Evolutionary conservation across 2,888 invertebrate genomes (phyloP).

Genomic region (Drosophila prostipennis): DNA sequence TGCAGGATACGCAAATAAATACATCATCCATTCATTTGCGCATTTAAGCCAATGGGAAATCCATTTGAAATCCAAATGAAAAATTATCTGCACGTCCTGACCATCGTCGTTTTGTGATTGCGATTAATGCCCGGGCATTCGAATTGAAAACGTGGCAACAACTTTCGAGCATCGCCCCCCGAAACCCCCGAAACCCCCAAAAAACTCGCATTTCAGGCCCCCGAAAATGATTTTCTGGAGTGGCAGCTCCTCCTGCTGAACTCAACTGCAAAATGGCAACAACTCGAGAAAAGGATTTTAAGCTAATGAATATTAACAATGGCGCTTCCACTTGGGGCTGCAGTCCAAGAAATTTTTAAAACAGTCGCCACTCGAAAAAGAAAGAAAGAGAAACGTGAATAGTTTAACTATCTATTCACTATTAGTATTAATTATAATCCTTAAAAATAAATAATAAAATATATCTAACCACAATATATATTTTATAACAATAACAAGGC

Average conservation of each 20-base stretch:
- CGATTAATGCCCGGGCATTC: conserved; percentile 62
- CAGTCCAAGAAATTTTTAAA: neutral
- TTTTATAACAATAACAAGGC: too few species aligned
- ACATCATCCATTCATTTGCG: conserved; percentile 33
- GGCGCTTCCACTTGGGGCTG: conserved; percentile 2
- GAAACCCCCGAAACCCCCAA: neutral
- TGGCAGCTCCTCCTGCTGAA: conserved; percentile 13
- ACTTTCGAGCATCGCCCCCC: conserved; percentile 10
- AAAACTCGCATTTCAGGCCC: neutral
- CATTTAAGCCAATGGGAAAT: conserved; percentile 47
- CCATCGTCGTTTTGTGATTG: conserved; percentile 56
- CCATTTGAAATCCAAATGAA: conserved; percentile 58
- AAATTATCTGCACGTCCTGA: conserved; percentile 61
- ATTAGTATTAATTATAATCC: too few species aligned
- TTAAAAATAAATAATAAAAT: too few species aligned
- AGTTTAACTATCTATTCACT: too few species aligned
- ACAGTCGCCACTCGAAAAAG: too few species aligned
- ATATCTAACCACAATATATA: too few species aligned
- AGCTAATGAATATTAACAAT: conserved; percentile 73
- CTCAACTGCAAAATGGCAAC: conserved; percentile 40
- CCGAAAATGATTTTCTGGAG: conserved; percentile 3
- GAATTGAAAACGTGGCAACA: conserved; percentile 31
- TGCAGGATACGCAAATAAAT: neutral
- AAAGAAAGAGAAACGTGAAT: too few species aligned
- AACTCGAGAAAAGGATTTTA: conserved; percentile 66